Evolutionary conservation across 2,797 vertebrate genomes (phyloP), one percentile per base, ranked within the genome.

Genomic region (Phrynocephalus guinanensis): DNA sequence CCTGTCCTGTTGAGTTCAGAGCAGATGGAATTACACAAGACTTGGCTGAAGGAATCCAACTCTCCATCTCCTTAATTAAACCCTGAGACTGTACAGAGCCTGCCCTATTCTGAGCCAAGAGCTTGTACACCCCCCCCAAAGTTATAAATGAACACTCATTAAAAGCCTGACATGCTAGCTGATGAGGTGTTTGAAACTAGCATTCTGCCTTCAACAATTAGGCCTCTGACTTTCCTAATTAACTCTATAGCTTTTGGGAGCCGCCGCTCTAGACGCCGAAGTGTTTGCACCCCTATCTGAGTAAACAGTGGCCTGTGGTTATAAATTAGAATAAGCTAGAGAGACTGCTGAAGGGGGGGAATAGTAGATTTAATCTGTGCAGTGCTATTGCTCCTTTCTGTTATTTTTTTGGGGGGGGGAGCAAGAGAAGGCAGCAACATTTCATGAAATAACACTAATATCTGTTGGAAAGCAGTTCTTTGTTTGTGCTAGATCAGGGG

Each of bases 11-110:
- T 93, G 91, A 94, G 83, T 84, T 26, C 89, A 0, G 44, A 94
- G 88, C 91, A 94, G 92, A 96, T 92, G 93, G 91, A 96, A 91
- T 94, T 94, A 96, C 88, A 92, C 87, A 89, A 71, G 66, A 87
- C 87, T 87, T 92, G 72, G 79, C 87, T 81, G 33, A 82, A 86
- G 1, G 13, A 85, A 85, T 89, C 76, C 85, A 93, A 83, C 0
- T 88, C 82, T 94, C 83, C 91, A 88, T 83, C 18, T 91, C 26
- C 83, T 92, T 95, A 92, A 90, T 95, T 94, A 94, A 96, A 93
- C 71, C 70, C 56, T 87, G 76, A 89, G 91, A 94, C 95, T 95
- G 93, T 92, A 90, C 88, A 91, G 91, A 91, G 91, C 67, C 79
- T 87, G 70, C 82, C 90, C 16, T 33, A 10, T 92, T 93, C 87